Conservation (phyloP, 2,888 invertebrate genomes). For the Octodonta nipae region DNA sequence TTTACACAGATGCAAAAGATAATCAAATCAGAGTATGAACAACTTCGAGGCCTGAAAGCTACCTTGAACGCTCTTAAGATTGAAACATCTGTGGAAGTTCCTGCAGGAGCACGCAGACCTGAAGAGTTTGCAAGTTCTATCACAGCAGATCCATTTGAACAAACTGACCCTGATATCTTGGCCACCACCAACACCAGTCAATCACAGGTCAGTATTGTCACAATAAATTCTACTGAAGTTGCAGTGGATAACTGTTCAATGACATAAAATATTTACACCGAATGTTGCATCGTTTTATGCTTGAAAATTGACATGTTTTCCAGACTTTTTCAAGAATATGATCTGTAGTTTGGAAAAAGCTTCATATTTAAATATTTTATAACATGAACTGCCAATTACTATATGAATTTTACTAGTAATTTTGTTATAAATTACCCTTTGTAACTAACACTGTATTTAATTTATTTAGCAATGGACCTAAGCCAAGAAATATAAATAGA, state of each 20-base stretch:
- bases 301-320: too few species aligned
- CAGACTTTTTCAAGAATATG: too few species aligned
- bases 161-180: slow-evolving; percentile 73
- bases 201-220: slow-evolving; percentile 43
- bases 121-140: slow-evolving; percentile 59
- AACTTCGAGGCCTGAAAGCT: slow-evolving; percentile 69
- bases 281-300: slow-evolving; percentile 2
- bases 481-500: slow-evolving; percentile 23
- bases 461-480: slow-evolving; percentile 23
- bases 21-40: slow-evolving; percentile 78
- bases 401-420: too few species aligned
- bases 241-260: neutral
- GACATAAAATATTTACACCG: slow-evolving; percentile 1
- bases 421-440: too few species aligned
- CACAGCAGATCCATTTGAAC: slow-evolving; percentile 45
- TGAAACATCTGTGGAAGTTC: slow-evolving; percentile 43
- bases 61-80: slow-evolving; percentile 64
- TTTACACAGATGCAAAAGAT: slow-evolving; percentile 65
- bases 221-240: neutral
- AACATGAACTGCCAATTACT: too few species aligned
- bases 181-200: slow-evolving; percentile 69
- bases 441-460: slow-evolving; percentile 5
- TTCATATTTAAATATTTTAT: too few species aligned
- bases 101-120: slow-evolving; percentile 36
- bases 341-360: too few species aligned